Evolutionary conservation across 2,797 vertebrate genomes (phyloP).

Genomic region (Rhodeus uyekii): DNA sequence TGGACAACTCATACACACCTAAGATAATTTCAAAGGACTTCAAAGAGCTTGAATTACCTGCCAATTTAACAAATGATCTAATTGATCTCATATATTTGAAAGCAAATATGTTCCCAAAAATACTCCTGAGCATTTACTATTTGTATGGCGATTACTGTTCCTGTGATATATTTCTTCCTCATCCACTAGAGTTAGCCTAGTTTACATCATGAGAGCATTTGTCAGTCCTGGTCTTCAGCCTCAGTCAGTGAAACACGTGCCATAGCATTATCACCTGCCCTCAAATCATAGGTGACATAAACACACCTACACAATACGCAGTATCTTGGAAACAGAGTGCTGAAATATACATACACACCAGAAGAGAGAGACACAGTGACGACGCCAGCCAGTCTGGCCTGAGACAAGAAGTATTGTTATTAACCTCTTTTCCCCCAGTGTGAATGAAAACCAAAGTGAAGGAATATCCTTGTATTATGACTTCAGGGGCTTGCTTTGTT

Average conservation of each 20-base stretch:
- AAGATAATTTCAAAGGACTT: neutral
- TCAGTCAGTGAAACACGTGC: conserved; percentile 10
- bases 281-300: conserved; percentile 21
- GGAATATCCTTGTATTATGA: conserved; percentile 70
- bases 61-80: neutral
- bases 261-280: conserved; percentile 17
- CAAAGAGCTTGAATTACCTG: neutral
- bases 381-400: conserved; percentile 77
- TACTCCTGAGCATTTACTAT: neutral
- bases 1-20: neutral
- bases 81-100: neutral
- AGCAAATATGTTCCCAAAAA: neutral
- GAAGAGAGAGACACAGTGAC: conserved; percentile 60
- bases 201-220: neutral
- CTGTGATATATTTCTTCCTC: neutral
- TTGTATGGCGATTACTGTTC: neutral
- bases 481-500: conserved; percentile 74
- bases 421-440: conserved; percentile 64
- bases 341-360: conserved; percentile 38
- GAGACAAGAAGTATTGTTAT: conserved; percentile 75
- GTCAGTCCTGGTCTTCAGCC: neutral
- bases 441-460: conserved; percentile 71
- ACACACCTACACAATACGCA: conserved; percentile 28
- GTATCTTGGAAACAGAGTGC: conserved; percentile 28
- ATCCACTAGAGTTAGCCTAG: neutral